Evolutionary conservation across 2,888 invertebrate genomes (phyloP), one percentile per base, ranked within the genome.

Genomic region (Lycophotia porphyrea): DNA sequence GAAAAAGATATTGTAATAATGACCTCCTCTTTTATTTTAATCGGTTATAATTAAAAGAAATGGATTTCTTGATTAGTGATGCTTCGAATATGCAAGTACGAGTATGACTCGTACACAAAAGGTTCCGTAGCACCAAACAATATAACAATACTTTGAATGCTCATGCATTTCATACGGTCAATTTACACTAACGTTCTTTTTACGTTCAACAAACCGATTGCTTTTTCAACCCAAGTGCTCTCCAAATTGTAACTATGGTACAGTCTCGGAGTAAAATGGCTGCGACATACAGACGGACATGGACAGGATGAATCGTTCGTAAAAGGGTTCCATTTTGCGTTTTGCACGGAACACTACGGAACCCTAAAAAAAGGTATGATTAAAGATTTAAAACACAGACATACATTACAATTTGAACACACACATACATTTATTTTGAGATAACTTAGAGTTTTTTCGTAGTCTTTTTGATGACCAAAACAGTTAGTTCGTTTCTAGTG

Each of bases 401-500:
- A 80, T 74, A 64, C 71, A 71, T 67, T 64, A 70, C 36, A 63
- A 78, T 34, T 34, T 61, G n/a, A 52, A 68, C 52, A 36, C 67
- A 36, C 34, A 66, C n/a, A n/a, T n/a, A 31, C 34, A 67, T 78
- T 61, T 39, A 82, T 67, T 66, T 47, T 36, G 9, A 55, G 64
- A 82, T 65, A 71, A 63, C 68, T 55, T 27, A 21, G 24, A 58
- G 34, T 64, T 78, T 73, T 58, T 79, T 58, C 11, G 21, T 24
- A 4, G 15, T 36, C 0, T 74, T 73, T 78, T 71, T 79, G 61
- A 70, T 44, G 39, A 63, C 27, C 5, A 39, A 27, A 39, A 83
- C 80, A 74, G 81, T 86, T 83, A 78, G 31, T 60, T 70, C 63
- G 61, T 79, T 79, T 67, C 52, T 72, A 70, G 49, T 27, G 55